Evolutionary conservation across 1,140 invertebrate species (phyloP).

Genomic region (Drosophila pandora): DNA sequence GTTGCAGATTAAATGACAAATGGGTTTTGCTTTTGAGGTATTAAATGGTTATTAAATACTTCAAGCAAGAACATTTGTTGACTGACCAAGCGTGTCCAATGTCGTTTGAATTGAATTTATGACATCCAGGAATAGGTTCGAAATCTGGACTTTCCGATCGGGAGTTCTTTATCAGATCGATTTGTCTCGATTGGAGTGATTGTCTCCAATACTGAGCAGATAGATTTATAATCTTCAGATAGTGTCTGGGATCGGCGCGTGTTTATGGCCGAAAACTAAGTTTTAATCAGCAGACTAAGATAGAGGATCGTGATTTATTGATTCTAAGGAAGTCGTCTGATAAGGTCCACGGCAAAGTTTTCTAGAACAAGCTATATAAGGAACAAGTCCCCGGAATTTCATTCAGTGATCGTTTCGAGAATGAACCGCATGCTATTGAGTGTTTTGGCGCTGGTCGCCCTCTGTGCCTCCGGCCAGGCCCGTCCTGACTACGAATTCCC

Average conservation of each 20-base stretch:
- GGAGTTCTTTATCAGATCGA: neutral
- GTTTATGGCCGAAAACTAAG: slow-evolving; percentile 14
- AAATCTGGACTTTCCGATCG: slow-evolving; percentile 1
- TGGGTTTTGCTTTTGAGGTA: neutral
- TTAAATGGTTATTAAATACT: neutral
- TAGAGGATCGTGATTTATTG: slow-evolving; percentile 57
- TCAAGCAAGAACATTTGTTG: neutral
- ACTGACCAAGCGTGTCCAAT: neutral
- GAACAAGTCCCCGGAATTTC: neutral
- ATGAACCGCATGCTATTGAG: slow-evolving; percentile 61
- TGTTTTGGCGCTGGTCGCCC: slow-evolving; percentile 46
- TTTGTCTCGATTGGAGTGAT: neutral
- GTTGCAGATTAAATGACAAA: slow-evolving; percentile 6
- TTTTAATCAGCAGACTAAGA: slow-evolving; percentile 42
- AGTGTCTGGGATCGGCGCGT: slow-evolving; percentile 12
- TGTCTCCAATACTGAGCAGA: neutral
- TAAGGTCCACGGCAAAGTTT: slow-evolving; percentile 21
- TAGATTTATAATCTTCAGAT: slow-evolving; percentile 35
- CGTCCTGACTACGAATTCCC: slow-evolving; percentile 55
- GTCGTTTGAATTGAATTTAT: neutral
- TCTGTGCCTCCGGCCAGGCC: slow-evolving; percentile 28
- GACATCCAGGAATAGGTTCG: slow-evolving; percentile 3
- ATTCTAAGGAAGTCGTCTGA: slow-evolving; percentile 16
- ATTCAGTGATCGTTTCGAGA: slow-evolving; percentile 38
- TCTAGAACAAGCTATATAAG: slow-evolving; percentile 42